phyloP scores from a whole-genome alignment of 1,140 invertebrate species.

The Argopecten irradians region DNA sequence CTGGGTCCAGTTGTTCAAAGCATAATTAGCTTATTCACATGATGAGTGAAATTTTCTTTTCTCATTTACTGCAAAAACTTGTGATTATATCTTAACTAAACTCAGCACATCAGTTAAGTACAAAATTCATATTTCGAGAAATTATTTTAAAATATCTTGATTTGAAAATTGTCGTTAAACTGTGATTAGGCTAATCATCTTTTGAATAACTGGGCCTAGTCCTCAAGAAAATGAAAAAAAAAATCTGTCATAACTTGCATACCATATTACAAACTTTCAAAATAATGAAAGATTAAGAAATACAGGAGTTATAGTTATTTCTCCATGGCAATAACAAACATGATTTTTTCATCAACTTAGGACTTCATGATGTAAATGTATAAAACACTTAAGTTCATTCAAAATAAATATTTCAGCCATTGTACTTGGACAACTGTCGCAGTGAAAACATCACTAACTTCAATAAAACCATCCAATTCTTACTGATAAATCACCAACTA shows the following conservation, averaged over 20 bases:
- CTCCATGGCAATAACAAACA: neutral
- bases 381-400: neutral
- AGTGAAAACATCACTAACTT: neutral
- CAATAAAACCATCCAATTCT: neutral
- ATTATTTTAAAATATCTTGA: no score
- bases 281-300: neutral
- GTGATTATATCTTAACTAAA: no score
- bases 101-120: no score
- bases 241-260: neutral
- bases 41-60: no score
- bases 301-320: neutral
- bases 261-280: neutral
- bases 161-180: no score
- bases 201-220: no score
- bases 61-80: no score
- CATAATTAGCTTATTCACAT: no score
- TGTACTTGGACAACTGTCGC: neutral
- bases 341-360: neutral
- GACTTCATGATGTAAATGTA: neutral
- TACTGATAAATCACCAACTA: no score
- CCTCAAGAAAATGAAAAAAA: neutral
- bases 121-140: no score
- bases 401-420: neutral
- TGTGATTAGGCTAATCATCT: no score
- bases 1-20: no score